Percentiles rank a stretch among this genome's conserved stretches.
Evolutionary conservation across 2,888 invertebrate species (phyloP).

Genomic region (Papilio demoleus): DNA sequence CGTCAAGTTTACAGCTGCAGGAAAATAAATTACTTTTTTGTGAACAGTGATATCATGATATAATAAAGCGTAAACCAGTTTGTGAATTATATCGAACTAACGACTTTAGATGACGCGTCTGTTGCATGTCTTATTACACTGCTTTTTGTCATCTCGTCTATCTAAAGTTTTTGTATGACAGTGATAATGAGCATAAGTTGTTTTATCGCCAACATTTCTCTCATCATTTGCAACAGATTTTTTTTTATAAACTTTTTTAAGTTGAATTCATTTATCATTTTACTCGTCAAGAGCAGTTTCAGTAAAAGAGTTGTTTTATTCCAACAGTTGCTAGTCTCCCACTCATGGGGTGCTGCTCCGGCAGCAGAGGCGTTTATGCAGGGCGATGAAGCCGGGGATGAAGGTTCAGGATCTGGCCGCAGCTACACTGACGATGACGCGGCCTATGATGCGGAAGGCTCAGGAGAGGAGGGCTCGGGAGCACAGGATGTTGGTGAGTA

Average conservation of each 20-base stretch:
- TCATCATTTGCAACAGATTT: neutral
- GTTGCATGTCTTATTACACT: constrained; percentile 23
- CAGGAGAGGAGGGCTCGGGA: constrained; percentile 78
- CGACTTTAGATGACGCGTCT: constrained; percentile 16
- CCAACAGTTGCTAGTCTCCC: constrained; percentile 68
- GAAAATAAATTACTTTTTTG: constrained; percentile 38
- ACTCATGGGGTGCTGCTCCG: constrained; percentile 64
- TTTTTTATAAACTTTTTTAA: too few relatives aligned
- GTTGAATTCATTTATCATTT: too few relatives aligned
- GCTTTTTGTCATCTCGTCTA: constrained; percentile 35
- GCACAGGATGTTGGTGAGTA: constrained; percentile 61
- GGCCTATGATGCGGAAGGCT: constrained; percentile 77
- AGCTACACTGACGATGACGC: constrained; percentile 78
- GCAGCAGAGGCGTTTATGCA: constrained; percentile 81
- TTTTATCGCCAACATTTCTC: constrained; percentile 9
- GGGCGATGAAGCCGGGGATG: constrained; percentile 83
- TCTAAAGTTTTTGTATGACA: constrained; percentile 17
- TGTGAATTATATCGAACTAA: constrained; percentile 29
- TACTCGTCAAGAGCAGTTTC: too few relatives aligned
- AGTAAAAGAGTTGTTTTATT: constrained; percentile 20
- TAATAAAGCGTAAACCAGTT: constrained; percentile 34
- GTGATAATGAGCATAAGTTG: constrained; percentile 1
- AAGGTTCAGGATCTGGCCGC: constrained; percentile 84
- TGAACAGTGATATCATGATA: constrained; percentile 27
- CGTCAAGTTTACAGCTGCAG: constrained; percentile 25